These are phyloP conservation scores for Sarcophilus harrisii DNA, from an alignment of 2,797 vertebrate genomes.

Conservation along the genomic window DNA sequence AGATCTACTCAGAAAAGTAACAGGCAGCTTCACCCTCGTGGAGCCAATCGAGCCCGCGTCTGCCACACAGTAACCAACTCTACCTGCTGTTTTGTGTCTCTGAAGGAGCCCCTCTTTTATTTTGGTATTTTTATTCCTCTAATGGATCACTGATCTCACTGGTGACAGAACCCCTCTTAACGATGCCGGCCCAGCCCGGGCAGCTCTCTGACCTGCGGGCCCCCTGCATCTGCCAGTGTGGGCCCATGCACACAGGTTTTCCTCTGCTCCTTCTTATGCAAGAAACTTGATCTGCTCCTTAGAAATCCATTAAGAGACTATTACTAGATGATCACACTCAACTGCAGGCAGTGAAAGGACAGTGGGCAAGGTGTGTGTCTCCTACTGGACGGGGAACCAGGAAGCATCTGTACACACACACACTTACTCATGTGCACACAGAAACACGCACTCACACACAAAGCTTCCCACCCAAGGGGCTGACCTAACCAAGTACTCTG, in stretches of 20 bases:
- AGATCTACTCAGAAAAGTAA: background rate
- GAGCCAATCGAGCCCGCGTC: fast-evolving
- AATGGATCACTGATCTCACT: background rate
- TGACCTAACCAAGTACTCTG: background rate
- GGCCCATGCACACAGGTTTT: background rate
- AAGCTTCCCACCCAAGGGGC: background rate
- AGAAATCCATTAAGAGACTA: background rate
- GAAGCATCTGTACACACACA: background rate
- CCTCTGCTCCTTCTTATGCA: background rate
- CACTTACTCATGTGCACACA: too few relatives aligned
- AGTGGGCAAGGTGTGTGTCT: background rate
- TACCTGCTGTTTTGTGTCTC: too few relatives aligned
- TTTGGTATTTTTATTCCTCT: background rate
- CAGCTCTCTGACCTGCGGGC: background rate
- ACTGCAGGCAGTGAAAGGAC: background rate
- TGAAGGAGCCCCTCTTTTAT: background rate
- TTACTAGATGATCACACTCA: background rate
- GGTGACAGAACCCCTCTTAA: background rate
- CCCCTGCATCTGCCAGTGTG: background rate
- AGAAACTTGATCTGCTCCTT: background rate
- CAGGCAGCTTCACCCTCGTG: too few relatives aligned
- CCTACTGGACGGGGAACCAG: background rate
- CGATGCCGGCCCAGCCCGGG: background rate
- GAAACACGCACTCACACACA: background rate
- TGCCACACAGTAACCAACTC: background rate